phyloP scores from a whole-genome alignment of 2,888 invertebrate species.

The Mesoligia furuncula region DNA sequence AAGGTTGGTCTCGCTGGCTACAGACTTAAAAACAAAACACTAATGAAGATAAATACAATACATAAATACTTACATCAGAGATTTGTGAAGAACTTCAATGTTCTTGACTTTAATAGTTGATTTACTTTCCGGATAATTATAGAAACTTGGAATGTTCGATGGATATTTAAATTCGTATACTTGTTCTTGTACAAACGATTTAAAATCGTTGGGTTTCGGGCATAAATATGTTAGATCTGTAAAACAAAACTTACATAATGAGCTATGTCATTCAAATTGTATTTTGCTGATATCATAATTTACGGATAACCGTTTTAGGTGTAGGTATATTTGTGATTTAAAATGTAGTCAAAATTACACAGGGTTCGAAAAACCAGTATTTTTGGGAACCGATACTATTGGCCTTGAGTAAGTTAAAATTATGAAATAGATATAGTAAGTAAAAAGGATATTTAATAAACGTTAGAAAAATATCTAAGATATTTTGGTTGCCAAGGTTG shows the following conservation, averaged over 20 bases:
- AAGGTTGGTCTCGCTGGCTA: neutral
- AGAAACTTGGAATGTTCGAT: slow-evolving; percentile 60
- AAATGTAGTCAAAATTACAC: neutral
- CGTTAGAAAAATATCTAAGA: no score
- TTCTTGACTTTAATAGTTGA: slow-evolving; percentile 21
- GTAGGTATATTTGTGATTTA: neutral
- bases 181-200: slow-evolving; percentile 60
- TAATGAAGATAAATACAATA: neutral
- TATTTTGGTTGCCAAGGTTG: no score
- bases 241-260: slow-evolving; percentile 18
- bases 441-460: no score
- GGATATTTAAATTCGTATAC: slow-evolving; percentile 69
- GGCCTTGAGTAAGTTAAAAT: no score
- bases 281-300: neutral
- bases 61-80: slow-evolving; percentile 32
- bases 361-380: no score
- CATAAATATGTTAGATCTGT: slow-evolving; percentile 72
- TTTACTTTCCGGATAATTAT: slow-evolving; percentile 4
- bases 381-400: no score
- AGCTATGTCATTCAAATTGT: neutral
- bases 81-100: slow-evolving; percentile 28
- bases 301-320: neutral
- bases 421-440: no score
- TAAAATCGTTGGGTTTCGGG: slow-evolving; percentile 71
- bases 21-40: neutral